Percentiles rank a stretch among this genome's conserved stretches.
These are phyloP conservation scores for Saxidomus purpurata DNA, from an alignment of 1,140 invertebrate species.

Conservation along the genomic window DNA sequence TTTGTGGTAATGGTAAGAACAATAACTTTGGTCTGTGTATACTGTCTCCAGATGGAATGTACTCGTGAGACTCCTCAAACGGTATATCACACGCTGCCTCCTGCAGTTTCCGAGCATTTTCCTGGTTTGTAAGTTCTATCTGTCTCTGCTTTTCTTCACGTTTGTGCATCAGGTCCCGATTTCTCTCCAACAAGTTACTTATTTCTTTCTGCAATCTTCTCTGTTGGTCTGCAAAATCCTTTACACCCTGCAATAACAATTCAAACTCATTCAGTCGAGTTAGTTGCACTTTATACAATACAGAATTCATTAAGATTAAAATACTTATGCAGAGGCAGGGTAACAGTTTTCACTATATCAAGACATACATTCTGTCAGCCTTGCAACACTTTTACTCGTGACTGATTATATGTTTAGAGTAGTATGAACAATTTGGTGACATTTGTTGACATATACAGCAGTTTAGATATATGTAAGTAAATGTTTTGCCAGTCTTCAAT, in stretches of 20 bases:
- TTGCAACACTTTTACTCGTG: too few relatives aligned
- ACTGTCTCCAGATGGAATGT: constrained; percentile 71
- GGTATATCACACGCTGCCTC: constrained; percentile 57
- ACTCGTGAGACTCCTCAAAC: constrained; percentile 42
- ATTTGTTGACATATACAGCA: too few relatives aligned
- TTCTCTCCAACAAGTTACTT: constrained; percentile 78
- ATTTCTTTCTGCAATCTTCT: constrained; percentile 83
- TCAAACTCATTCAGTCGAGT: too few relatives aligned
- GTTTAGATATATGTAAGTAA: too few relatives aligned
- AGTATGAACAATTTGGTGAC: too few relatives aligned
- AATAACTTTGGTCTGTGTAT: constrained; percentile 75
- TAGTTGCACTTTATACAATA: too few relatives aligned
- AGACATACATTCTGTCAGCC: too few relatives aligned
- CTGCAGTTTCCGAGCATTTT: constrained; percentile 66
- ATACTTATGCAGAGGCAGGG: too few relatives aligned
- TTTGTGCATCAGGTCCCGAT: constrained; percentile 75
- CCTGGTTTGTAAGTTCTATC: constrained; percentile 67
- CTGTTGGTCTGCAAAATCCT: constrained; percentile 86
- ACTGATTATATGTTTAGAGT: too few relatives aligned
- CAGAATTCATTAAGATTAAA: too few relatives aligned
- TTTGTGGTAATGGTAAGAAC: constrained; percentile 61
- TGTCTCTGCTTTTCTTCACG: constrained; percentile 76
- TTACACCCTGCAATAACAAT: constrained; percentile 82
- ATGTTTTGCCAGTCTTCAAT: too few relatives aligned
- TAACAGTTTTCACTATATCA: too few relatives aligned